phyloP scores from a whole-genome alignment of 2,888 invertebrate genomes.

The Protonemura montana region DNA sequence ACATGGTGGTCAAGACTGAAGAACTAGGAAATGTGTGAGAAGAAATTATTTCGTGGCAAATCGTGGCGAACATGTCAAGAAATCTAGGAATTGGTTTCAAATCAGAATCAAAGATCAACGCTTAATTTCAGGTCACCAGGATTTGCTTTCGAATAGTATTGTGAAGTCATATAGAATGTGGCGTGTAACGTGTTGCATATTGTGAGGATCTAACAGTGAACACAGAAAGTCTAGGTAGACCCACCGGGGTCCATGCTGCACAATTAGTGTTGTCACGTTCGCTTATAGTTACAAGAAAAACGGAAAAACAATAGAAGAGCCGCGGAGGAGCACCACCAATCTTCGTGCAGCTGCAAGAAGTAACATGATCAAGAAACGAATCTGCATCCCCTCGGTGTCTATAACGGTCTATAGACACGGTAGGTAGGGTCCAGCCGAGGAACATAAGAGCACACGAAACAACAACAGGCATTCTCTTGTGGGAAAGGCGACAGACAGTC shows the following conservation, averaged over 20 bases:
- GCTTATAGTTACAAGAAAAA: background rate
- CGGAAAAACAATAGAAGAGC: background rate
- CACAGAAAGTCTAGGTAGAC: background rate
- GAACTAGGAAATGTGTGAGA: background rate
- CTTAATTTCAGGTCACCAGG: background rate
- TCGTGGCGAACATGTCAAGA: background rate
- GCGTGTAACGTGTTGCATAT: background rate
- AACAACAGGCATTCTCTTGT: background rate
- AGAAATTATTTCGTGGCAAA: background rate
- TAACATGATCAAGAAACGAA: background rate
- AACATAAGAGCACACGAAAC: background rate
- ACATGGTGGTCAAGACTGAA: background rate
- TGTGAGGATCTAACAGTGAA: background rate
- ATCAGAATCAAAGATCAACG: background rate
- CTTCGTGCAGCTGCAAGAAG: constrained; percentile 17
- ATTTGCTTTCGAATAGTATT: background rate
- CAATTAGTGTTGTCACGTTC: background rate
- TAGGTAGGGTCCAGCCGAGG: background rate
- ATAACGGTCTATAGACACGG: background rate
- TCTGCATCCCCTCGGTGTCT: background rate
- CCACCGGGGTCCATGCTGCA: background rate
- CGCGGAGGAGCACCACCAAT: constrained; percentile 21
- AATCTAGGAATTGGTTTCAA: background rate
- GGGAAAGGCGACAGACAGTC: background rate
- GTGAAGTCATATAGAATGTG: background rate